Conservation (phyloP, 2,113 vertebrate species). For the Physeter macrocephalus region DNA sequence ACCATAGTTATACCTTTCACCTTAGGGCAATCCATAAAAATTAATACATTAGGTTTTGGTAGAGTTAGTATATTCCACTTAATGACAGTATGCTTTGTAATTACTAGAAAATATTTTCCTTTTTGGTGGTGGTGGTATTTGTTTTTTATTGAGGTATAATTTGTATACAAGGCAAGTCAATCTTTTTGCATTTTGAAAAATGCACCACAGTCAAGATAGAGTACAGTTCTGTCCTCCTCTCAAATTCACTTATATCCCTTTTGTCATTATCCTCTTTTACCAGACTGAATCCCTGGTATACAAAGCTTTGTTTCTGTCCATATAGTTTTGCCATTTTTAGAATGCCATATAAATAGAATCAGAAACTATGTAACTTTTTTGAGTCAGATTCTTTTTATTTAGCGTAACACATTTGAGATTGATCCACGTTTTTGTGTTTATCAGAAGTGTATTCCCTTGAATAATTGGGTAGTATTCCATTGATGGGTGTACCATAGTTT, state of each 20-base stretch:
- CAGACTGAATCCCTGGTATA: neutral
- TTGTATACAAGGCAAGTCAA: neutral
- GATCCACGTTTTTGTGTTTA: neutral
- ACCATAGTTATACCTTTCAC: neutral
- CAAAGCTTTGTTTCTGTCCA: neutral
- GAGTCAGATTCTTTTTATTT: neutral
- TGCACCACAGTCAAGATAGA: neutral
- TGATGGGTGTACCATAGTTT: neutral
- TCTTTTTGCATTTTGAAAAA: neutral
- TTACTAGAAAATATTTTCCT: neutral
- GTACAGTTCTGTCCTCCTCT: neutral
- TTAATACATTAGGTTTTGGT: neutral
- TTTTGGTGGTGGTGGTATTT: neutral
- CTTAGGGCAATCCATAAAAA: neutral
- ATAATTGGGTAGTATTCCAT: neutral
- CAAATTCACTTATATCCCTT: neutral
- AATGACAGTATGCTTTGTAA: neutral
- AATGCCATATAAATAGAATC: neutral
- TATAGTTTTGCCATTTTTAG: neutral
- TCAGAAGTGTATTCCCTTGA: neutral
- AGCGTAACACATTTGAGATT: neutral
- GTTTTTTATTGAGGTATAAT: neutral
- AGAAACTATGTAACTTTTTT: neutral
- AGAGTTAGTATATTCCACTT: neutral
- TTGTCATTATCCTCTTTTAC: neutral